Evolutionary conservation across 2,797 vertebrate genomes (phyloP).

Genomic region (Eupleurogrammus muticus): DNA sequence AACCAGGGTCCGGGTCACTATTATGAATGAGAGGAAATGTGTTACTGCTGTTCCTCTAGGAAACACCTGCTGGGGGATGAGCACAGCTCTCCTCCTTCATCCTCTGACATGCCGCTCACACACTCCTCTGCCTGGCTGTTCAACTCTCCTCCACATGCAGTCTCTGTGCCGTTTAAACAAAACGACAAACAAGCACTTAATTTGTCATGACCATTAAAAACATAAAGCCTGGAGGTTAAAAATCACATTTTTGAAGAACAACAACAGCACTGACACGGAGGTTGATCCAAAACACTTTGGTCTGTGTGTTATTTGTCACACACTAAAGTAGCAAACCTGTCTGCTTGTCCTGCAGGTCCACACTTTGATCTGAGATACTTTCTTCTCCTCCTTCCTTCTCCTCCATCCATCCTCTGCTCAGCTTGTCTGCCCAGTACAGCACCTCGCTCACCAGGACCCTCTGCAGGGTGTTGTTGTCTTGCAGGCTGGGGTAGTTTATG

Average conservation of each 20-base stretch:
- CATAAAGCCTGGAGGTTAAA: too few relatives aligned
- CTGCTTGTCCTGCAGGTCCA: constrained; percentile 7
- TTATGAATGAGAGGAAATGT: background rate
- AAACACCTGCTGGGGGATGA: constrained; percentile 72
- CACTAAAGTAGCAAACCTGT: too few relatives aligned
- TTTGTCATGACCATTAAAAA: too few relatives aligned
- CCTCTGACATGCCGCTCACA: constrained; percentile 2
- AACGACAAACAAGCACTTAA: background rate
- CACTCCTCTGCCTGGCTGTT: background rate
- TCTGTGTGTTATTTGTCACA: too few relatives aligned
- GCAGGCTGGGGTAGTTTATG: constrained; percentile 90
- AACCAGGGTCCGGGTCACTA: background rate
- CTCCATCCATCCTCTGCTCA: constrained; percentile 78
- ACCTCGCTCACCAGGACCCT: constrained; percentile 87
- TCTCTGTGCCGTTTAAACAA: background rate
- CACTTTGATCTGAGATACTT: background rate
- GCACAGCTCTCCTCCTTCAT: constrained; percentile 56
- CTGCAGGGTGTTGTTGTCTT: constrained; percentile 88
- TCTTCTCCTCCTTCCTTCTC: constrained; percentile 17
- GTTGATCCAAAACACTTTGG: background rate
- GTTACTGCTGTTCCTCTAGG: background rate
- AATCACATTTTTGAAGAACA: background rate
- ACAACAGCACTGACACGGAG: background rate
- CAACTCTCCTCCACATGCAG: constrained; percentile 44
- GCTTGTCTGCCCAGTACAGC: constrained; percentile 77